phyloP scores from a whole-genome alignment of 2,113 vertebrate genomes.

The Mustelus asterias region DNA sequence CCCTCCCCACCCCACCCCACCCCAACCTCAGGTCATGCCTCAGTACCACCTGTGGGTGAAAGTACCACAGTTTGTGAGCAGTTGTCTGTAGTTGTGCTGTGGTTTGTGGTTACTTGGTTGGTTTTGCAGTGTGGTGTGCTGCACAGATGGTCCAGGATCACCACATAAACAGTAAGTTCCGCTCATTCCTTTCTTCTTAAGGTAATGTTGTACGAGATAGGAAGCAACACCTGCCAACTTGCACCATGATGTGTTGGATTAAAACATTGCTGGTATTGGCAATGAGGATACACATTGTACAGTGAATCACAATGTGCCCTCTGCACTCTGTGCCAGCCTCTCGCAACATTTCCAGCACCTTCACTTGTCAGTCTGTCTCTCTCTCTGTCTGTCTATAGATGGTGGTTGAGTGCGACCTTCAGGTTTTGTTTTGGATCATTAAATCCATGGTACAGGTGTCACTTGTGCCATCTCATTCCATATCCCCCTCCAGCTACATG shows the following conservation, averaged over 20 bases:
- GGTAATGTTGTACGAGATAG: background rate
- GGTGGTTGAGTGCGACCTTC: background rate
- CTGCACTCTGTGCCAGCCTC: background rate
- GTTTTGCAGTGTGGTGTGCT: background rate
- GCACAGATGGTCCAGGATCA: background rate
- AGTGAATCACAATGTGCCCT: background rate
- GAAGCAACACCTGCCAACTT: background rate
- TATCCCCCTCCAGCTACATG: background rate
- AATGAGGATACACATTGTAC: background rate
- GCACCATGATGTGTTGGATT: background rate
- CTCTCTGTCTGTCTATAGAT: background rate
- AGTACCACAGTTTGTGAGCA: background rate
- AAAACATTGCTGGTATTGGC: background rate
- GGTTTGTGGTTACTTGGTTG: background rate
- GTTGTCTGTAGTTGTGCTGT: background rate
- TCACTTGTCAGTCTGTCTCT: background rate
- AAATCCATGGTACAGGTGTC: background rate
- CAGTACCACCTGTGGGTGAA: background rate
- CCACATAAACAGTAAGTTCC: background rate
- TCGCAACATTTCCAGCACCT: background rate
- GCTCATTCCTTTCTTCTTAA: background rate
- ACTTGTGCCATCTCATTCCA: background rate
- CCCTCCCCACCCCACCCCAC: no score
- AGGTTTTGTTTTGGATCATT: background rate
- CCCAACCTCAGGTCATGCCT: background rate